These are phyloP conservation scores for Heliothis virescens DNA, from an alignment of 1,140 invertebrate species.

Conservation along the genomic window DNA sequence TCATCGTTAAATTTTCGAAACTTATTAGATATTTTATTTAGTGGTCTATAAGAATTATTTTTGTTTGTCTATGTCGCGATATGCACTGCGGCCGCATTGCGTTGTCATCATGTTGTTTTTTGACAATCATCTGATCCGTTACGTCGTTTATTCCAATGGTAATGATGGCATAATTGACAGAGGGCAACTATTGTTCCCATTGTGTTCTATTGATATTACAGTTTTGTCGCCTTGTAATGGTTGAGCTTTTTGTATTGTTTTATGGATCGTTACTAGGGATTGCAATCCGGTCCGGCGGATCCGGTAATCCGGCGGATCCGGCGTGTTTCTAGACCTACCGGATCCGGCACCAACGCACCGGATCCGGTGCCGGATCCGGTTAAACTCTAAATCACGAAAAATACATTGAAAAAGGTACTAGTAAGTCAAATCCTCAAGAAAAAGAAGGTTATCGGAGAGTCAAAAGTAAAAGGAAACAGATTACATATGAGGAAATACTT, in stretches of 20 bases:
- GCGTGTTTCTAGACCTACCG: too few relatives aligned
- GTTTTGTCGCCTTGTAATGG: slow-evolving; percentile 85
- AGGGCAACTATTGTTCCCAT: slow-evolving; percentile 85
- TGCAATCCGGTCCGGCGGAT: too few relatives aligned
- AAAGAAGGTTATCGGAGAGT: too few relatives aligned
- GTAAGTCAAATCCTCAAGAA: too few relatives aligned
- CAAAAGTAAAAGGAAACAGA: too few relatives aligned
- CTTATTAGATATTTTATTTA: slow-evolving; percentile 54
- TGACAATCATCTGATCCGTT: slow-evolving; percentile 80
- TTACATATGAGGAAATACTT: too few relatives aligned
- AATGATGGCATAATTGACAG: slow-evolving; percentile 86
- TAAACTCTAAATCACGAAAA: too few relatives aligned
- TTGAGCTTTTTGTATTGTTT: slow-evolving; percentile 78
- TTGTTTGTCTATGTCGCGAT: slow-evolving; percentile 48
- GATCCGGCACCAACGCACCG: too few relatives aligned
- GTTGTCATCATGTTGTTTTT: slow-evolving; percentile 74
- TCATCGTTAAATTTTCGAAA: slow-evolving; percentile 54
- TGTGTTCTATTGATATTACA: slow-evolving; percentile 83
- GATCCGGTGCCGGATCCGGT: too few relatives aligned
- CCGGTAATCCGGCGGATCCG: too few relatives aligned
- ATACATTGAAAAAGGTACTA: too few relatives aligned
- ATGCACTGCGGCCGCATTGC: slow-evolving; percentile 53
- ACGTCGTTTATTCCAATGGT: slow-evolving; percentile 83
- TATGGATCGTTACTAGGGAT: slow-evolving; percentile 70
- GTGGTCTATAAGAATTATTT: slow-evolving; percentile 58